Conservation (phyloP, 2,888 invertebrate species). For the Tetanocera ferruginea region DNA sequence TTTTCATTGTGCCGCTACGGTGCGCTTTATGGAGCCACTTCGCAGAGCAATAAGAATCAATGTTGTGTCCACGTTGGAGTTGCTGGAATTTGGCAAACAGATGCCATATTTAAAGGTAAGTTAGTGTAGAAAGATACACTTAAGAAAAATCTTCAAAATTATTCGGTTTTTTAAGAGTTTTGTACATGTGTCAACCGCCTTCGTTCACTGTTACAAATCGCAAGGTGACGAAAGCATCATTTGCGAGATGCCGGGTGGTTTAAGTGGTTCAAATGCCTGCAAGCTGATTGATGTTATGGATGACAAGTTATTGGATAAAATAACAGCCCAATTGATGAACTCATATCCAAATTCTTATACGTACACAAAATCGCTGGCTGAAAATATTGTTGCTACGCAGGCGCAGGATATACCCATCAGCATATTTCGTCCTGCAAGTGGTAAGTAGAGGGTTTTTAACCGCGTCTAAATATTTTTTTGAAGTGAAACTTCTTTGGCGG, state of each 20-base stretch:
- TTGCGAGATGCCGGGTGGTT: conserved; percentile 56
- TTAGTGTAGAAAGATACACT: neutral
- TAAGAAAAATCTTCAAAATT: neutral
- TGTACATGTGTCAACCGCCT: conserved; percentile 79
- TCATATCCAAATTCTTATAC: conserved; percentile 79
- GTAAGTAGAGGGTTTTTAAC: conserved; percentile 63
- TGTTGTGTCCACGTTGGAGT: neutral
- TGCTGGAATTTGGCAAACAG: neutral
- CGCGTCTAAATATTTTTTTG: too few species aligned
- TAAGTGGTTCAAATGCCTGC: conserved; percentile 63
- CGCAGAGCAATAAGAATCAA: neutral
- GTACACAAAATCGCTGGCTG: conserved; percentile 80
- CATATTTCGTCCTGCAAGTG: conserved; percentile 80
- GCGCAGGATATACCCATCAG: conserved; percentile 75
- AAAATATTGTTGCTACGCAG: conserved; percentile 73
- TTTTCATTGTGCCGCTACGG: neutral
- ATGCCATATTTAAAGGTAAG: neutral
- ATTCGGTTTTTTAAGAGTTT: conserved; percentile 66
- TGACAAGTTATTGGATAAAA: neutral
- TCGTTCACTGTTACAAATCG: conserved; percentile 74
- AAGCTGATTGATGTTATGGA: conserved; percentile 20
- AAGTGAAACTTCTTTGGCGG: too few species aligned
- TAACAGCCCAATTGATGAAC: neutral
- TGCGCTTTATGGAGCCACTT: neutral
- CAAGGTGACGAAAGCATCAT: conserved; percentile 68